Base-by-base conservation (phyloP, 2,797 vertebrate species). In the Enteromius argenteus region DNA sequence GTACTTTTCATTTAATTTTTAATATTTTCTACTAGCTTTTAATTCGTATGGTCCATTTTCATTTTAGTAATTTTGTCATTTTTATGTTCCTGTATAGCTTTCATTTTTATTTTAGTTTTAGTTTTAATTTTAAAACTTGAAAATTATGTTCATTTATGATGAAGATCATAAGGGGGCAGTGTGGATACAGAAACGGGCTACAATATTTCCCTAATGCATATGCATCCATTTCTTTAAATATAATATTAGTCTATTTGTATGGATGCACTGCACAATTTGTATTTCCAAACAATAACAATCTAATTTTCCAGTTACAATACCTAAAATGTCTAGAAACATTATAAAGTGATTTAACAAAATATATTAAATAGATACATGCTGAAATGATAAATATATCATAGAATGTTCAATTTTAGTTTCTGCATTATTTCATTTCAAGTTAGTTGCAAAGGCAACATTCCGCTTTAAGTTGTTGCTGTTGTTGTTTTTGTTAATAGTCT, bases 151-250 rank as follows among this genome's bases (percentile, higher is more conserved):
- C 14, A 72, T 5, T 27, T 51, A 9, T 82, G 9, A 64, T 78
- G 21, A 71, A 37, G 19, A 73, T 83, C 89, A 89, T 53, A 15
- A 89, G 89, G 68, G 85, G 60, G 82, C 79, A 87, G 68, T 80
- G 51, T 79, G n/a, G 77, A 13, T n/a, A 21, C 27, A 68, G 9
- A 79, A 72, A 64, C 19, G 17, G 39, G 7, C 21, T 46, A 2
- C 46, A 46, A 49, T 32, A 51, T 27, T 71, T 14, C 15, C n/a
- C n/a, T 37, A 53, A 58, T 23, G n/a, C n/a, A 58, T 58, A 23
- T 58, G 10, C 3, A 56, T n/a, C n/a, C 21, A 56, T n/a, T 53
- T 32, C 9, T 51, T 49, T 74, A 5, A 35, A 21, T 9, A 39
- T 9, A 39, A 21, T 35, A 53, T 75, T 8, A 27, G 39, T 44